phyloP scores from a whole-genome alignment of 1,140 invertebrate genomes.

The Drosophila melanica region DNA sequence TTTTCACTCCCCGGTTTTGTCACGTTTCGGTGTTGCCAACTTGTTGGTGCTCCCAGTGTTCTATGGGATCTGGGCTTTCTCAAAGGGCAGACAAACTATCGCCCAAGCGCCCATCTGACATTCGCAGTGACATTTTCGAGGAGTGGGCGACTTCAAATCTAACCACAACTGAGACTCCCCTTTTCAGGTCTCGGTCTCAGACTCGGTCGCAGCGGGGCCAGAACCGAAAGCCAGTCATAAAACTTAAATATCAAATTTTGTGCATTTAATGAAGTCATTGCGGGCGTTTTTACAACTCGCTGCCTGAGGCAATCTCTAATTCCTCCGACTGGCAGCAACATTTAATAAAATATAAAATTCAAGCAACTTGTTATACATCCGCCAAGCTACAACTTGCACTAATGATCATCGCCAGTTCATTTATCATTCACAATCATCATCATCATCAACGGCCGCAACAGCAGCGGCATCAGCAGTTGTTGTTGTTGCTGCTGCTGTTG shows the following conservation, averaged over 20 bases:
- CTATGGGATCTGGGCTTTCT: conserved; percentile 53
- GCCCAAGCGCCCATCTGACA: conserved; percentile 61
- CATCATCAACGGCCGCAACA: neutral
- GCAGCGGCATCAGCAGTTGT: conserved; percentile 19
- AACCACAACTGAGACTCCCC: neutral
- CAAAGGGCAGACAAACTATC: conserved; percentile 53
- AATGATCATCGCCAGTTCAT: conserved; percentile 35
- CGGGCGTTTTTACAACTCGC: conserved; percentile 54
- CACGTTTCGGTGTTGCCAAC: conserved; percentile 53
- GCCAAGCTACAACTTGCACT: conserved; percentile 32
- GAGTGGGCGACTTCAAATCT: conserved; percentile 2
- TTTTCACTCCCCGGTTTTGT: conserved; percentile 58
- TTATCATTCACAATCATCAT: conserved; percentile 30
- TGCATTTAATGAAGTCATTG: conserved; percentile 75
- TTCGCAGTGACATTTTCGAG: conserved; percentile 71
- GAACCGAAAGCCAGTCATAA: conserved; percentile 56
- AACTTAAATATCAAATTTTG: conserved; percentile 77
- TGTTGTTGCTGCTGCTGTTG: conserved; percentile 21
- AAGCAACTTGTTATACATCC: conserved; percentile 69
- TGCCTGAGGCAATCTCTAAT: conserved; percentile 23
- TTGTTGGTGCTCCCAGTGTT: conserved; percentile 31
- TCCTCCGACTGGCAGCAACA: conserved; percentile 14
- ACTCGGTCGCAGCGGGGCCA: conserved; percentile 42
- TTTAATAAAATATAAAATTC: conserved; percentile 28
- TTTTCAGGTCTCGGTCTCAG: neutral